Evolutionary conservation across 2,113 vertebrate genomes (phyloP).

Genomic region (Rostratula benghalensis): DNA sequence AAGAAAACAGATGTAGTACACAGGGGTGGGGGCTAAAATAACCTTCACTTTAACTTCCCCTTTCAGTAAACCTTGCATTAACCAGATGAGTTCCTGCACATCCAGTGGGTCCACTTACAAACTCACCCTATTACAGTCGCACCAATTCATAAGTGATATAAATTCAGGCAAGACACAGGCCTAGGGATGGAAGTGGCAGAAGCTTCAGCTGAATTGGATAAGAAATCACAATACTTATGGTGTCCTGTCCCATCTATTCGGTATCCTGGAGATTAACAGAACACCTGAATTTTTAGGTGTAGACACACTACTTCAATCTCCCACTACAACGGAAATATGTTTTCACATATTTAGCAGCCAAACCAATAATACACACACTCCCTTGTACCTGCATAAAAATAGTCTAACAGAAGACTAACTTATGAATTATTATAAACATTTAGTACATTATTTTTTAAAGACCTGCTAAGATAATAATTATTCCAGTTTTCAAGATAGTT

Average conservation of each 20-base stretch:
- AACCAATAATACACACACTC: neutral
- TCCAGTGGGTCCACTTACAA: neutral
- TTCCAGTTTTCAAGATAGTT: neutral
- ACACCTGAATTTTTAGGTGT: neutral
- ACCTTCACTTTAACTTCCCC: neutral
- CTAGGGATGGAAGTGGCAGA: neutral
- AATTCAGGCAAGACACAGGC: neutral
- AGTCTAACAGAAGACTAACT: neutral
- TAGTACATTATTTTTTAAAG: neutral
- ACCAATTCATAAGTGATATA: neutral
- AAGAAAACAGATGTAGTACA: neutral
- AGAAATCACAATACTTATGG: neutral
- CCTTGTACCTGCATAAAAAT: neutral
- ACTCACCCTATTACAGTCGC: neutral
- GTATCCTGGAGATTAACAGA: neutral
- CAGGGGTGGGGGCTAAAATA: neutral
- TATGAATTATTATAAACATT: neutral
- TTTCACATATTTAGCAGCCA: neutral
- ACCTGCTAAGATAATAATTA: neutral
- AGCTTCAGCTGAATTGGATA: neutral
- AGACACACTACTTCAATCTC: neutral
- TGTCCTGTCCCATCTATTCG: neutral
- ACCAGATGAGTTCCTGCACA: neutral
- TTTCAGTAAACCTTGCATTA: neutral
- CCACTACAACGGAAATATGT: neutral